Conservation (phyloP, 2,113 vertebrate species). For the Megatriorchis doriae region DNA sequence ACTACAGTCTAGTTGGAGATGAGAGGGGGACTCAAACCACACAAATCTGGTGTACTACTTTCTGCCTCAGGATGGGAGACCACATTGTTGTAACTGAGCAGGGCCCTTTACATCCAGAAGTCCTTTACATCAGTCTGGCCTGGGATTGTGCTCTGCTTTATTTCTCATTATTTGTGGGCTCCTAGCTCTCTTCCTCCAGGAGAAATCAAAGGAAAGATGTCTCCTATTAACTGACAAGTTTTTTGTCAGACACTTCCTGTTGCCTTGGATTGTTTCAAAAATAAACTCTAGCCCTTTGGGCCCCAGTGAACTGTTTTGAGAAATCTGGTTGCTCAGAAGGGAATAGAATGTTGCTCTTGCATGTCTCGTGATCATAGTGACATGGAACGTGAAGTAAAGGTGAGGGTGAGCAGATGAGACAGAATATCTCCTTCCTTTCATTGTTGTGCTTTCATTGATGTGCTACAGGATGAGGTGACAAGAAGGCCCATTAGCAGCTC, state of each 20-base stretch:
- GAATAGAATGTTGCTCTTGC: background rate
- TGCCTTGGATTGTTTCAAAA: background rate
- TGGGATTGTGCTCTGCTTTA: background rate
- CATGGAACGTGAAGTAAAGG: background rate
- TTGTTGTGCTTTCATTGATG: background rate
- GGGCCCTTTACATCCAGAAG: background rate
- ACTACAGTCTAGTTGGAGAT: background rate
- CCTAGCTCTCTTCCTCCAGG: background rate
- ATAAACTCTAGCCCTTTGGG: background rate
- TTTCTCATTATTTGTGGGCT: background rate
- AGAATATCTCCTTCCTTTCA: background rate
- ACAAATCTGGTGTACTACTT: background rate
- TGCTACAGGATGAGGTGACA: background rate
- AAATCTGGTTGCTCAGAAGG: background rate
- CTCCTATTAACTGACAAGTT: background rate
- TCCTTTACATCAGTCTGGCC: background rate
- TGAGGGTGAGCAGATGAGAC: background rate
- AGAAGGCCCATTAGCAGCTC: background rate
- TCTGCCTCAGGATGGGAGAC: background rate
- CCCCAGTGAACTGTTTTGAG: background rate
- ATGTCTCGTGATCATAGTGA: fast-evolving
- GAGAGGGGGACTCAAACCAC: fast-evolving
- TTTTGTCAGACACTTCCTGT: background rate
- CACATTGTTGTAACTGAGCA: background rate
- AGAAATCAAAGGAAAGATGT: background rate